These are phyloP conservation scores for Yoshiicerus persimilis DNA, from an alignment of 1,140 invertebrate species.

Conservation along the genomic window DNA sequence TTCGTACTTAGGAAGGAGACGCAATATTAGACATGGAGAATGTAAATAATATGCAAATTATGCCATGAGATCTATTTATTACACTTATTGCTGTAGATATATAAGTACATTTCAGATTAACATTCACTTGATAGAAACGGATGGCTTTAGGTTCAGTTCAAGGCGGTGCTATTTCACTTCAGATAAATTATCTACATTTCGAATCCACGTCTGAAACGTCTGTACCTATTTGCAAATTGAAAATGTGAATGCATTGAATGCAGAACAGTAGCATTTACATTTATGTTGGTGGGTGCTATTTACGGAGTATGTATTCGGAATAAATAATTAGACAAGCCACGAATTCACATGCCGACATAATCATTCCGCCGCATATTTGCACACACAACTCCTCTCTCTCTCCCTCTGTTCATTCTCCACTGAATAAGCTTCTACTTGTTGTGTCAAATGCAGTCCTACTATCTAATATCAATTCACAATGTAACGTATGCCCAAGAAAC, in stretches of 20 bases:
- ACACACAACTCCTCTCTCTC: neutral
- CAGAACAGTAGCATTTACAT: neutral
- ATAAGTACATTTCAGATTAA: no score
- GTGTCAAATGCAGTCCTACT: no score
- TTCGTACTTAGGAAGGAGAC: no score
- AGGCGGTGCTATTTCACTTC: neutral
- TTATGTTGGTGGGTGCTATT: neutral
- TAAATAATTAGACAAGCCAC: neutral
- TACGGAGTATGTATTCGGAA: neutral
- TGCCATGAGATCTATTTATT: neutral
- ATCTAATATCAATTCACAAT: no score
- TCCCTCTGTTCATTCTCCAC: neutral
- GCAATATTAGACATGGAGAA: no score
- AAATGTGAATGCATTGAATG: neutral
- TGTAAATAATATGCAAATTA: no score
- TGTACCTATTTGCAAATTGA: neutral
- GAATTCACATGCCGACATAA: neutral
- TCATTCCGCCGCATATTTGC: neutral
- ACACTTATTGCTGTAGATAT: neutral
- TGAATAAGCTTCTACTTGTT: neutral
- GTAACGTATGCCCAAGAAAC: neutral
- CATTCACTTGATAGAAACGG: neutral
- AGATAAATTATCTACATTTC: neutral
- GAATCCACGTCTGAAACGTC: neutral
- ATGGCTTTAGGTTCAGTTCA: neutral